Evolutionary conservation across 2,888 invertebrate genomes (phyloP).

Genomic region (Antitype chi): DNA sequence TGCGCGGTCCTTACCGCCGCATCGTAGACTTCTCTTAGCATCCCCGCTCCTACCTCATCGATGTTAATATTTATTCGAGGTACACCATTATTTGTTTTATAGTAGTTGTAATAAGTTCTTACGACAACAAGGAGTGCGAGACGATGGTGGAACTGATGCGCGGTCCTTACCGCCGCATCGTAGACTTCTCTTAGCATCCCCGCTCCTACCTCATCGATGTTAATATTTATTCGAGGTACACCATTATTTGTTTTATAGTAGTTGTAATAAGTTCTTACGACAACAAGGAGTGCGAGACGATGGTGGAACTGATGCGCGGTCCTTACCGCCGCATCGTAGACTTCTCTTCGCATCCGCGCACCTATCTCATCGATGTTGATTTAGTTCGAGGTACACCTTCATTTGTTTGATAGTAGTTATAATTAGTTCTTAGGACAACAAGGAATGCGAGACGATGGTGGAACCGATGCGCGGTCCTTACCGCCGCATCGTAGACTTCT

Average conservation of each 20-base stretch:
- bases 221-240: conserved; percentile 98
- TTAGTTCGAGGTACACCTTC: conserved; percentile 95
- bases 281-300: conserved; percentile 99
- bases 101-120: no score
- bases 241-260: no score
- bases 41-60: conserved; percentile 91
- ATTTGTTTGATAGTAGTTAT: not conserved
- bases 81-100: no score
- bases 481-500: conserved; percentile 94
- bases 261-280: conserved; percentile 99
- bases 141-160: no score
- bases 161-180: no score
- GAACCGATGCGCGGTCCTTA: conserved; percentile 92
- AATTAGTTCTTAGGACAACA: conserved; percentile 98
- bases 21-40: conserved; percentile 96
- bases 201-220: conserved; percentile 98
- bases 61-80: no score
- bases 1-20: conserved; percentile 90
- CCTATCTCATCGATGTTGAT: conserved; percentile 98
- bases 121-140: no score
- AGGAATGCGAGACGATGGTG: conserved; percentile 98
- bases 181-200: no score
- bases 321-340: conserved; percentile 93
- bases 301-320: conserved; percentile 94
- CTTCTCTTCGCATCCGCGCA: conserved; percentile 96